These are phyloP conservation scores for Trypoxylon attenuatum DNA, from an alignment of 2,888 invertebrate genomes.

Conservation along the genomic window DNA sequence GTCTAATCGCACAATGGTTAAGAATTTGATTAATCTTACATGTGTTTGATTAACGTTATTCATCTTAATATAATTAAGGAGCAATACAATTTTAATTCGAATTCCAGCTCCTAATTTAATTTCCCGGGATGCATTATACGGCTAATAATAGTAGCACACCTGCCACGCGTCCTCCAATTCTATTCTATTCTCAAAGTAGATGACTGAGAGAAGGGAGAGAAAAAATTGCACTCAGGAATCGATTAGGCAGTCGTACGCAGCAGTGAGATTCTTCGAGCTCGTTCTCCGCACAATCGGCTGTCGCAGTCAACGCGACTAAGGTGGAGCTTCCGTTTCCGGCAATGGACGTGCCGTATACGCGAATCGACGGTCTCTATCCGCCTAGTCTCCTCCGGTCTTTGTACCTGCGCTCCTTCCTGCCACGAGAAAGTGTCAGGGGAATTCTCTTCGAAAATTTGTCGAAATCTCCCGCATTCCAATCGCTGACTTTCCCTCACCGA, in stretches of 20 bases:
- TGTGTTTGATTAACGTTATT: no score
- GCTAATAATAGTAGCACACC: background rate
- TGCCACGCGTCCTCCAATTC: conserved; percentile 21
- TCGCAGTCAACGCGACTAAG: conserved; percentile 52
- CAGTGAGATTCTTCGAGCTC: conserved; percentile 49
- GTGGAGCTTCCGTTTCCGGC: conserved; percentile 73
- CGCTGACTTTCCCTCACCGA: background rate
- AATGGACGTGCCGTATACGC: conserved; percentile 65
- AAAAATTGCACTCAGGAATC: background rate
- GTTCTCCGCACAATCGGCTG: conserved; percentile 43
- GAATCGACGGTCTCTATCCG: no score
- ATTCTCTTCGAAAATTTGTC: conserved; percentile 3
- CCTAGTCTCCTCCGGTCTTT: background rate
- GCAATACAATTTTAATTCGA: no score
- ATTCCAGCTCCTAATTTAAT: no score
- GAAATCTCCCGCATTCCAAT: conserved; percentile 13
- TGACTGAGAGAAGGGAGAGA: conserved; percentile 8
- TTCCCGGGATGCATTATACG: no score
- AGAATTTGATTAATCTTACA: no score
- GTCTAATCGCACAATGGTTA: no score
- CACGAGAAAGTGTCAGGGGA: background rate
- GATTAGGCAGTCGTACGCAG: conserved; percentile 18
- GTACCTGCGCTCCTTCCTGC: background rate
- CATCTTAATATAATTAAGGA: no score
- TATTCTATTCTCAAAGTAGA: no score